Evolutionary conservation across 2,888 invertebrate genomes (phyloP).

Genomic region (Andrena fulva): DNA sequence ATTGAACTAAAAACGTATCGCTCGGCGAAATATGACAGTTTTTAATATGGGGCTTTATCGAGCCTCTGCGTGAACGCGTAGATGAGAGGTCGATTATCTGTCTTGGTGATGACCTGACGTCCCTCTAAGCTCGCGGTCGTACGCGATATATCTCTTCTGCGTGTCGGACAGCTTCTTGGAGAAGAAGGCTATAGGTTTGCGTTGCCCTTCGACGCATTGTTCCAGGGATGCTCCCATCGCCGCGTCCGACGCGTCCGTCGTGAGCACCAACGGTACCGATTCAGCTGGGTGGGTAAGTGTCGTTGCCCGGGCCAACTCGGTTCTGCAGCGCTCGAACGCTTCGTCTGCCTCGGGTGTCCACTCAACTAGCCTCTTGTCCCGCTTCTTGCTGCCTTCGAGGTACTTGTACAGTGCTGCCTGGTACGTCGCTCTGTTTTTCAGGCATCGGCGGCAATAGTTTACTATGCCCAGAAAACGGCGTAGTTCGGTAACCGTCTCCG

Average conservation of each 20-base stretch:
- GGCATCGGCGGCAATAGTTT: slow-evolving; percentile 1
- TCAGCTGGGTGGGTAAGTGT: background rate
- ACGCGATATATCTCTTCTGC: no score
- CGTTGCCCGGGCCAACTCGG: no score
- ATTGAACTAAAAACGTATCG: no score
- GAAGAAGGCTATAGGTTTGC: background rate
- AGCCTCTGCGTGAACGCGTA: no score
- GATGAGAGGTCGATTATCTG: no score
- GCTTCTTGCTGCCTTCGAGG: background rate
- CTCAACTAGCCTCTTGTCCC: background rate
- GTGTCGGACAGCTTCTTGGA: background rate
- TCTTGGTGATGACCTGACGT: no score
- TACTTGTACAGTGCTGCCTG: background rate
- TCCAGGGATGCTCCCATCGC: background rate
- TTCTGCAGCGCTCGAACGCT: background rate
- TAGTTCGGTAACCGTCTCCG: background rate
- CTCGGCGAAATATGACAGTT: no score
- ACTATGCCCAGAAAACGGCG: background rate
- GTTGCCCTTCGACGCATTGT: background rate
- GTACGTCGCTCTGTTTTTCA: background rate
- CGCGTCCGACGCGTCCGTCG: background rate
- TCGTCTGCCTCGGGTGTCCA: background rate
- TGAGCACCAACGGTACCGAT: background rate
- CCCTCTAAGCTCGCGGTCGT: no score
- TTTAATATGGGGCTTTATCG: no score